Evolutionary conservation across 2,888 invertebrate genomes (phyloP).

Genomic region (Acrobasis suavella): DNA sequence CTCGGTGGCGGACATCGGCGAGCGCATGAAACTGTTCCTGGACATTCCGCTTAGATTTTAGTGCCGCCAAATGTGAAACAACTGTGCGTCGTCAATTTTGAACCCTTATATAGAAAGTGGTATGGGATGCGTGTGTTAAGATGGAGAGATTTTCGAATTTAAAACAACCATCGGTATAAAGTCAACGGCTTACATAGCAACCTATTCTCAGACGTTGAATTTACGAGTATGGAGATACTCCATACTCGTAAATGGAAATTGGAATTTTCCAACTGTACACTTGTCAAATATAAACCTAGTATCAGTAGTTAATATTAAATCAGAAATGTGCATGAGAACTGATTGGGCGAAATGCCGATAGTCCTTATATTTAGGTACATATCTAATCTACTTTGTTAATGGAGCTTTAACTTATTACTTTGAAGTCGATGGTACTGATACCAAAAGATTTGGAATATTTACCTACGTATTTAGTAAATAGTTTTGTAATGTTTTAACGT

Average conservation of each 20-base stretch:
- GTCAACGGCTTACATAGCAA: no score
- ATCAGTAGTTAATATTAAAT: background rate
- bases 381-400: constrained; percentile 27
- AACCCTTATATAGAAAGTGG: background rate
- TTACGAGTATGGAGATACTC: no score
- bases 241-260: background rate
- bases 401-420: constrained; percentile 29
- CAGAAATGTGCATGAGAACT: background rate
- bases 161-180: constrained; percentile 3
- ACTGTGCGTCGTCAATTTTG: background rate
- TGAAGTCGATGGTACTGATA: constrained; percentile 18
- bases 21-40: constrained; percentile 80
- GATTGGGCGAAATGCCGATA: constrained; percentile 13
- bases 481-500: constrained; percentile 8
- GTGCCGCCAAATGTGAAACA: background rate
- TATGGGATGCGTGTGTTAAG: background rate
- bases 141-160: background rate
- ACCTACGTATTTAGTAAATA: constrained; percentile 15
- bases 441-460: constrained; percentile 25
- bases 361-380: constrained; percentile 25
- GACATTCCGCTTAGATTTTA: constrained; percentile 82
- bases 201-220: background rate
- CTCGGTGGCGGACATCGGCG: constrained; percentile 79
- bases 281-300: background rate
- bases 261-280: background rate